A percentile compares a stretch with the other conserved stretches of the same genome.
phyloP scores from a whole-genome alignment of 2,113 vertebrate species.

The Hemichromis elongatus region DNA sequence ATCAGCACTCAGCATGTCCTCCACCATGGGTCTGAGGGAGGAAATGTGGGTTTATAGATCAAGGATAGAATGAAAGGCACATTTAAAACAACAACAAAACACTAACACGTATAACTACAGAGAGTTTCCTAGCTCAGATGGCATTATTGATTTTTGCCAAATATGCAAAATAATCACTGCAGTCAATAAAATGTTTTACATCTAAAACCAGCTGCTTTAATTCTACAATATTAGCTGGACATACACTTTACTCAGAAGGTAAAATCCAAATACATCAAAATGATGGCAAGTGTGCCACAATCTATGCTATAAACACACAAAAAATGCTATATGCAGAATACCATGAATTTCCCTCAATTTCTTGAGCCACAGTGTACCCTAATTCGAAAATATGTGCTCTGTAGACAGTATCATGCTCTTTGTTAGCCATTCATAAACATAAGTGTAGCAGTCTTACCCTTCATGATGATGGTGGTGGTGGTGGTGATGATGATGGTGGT shows the following conservation, averaged over 20 bases:
- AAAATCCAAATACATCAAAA: neutral
- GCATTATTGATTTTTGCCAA: neutral
- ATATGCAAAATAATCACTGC: neutral
- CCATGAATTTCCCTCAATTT: neutral
- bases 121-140: neutral
- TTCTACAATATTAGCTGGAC: neutral
- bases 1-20: slow-evolving; percentile 98
- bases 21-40: slow-evolving; percentile 84
- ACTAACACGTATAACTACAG: accelerated
- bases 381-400: neutral
- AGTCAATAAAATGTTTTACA: neutral
- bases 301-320: neutral
- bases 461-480: slow-evolving; percentile 77
- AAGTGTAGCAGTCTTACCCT: slow-evolving; percentile 72
- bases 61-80: neutral
- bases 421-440: neutral
- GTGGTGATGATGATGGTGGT: slow-evolving; percentile 84
- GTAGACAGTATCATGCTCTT: neutral
- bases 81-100: neutral
- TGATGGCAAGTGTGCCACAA: too few species aligned
- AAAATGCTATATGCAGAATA: neutral
- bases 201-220: neutral
- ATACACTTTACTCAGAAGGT: neutral
- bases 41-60: neutral
- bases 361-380: neutral